Evolutionary conservation across 2,888 invertebrate genomes (phyloP), one percentile per base, ranked within the genome.

Genomic region (Habroteleia sp.): DNA sequence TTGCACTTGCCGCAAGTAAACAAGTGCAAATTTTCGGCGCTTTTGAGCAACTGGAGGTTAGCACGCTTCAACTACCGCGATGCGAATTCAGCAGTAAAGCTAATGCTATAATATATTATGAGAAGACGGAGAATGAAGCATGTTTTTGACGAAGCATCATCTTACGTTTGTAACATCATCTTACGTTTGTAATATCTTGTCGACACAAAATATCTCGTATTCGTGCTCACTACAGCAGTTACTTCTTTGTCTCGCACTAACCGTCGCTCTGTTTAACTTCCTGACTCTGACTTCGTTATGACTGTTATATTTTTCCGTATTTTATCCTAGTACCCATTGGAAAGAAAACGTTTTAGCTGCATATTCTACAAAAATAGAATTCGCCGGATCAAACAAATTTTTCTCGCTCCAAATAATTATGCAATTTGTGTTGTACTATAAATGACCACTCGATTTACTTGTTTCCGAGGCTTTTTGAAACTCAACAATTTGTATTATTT

Each of bases 371-470:
- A 63, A 73, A 73, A 73, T 73, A 58, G 65, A 73, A 65, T 65
- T 52, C 54, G 62, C 8, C 48, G 44, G 75, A 66, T 71, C 75
- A 72, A 75, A 72, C 75, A 50, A 60, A 66, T 72, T 75, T 66
- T 50, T 60, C 63, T 58, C 71, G 75, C 69, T 71, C 66, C 65
- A 66, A 62, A 66, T 66, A 56, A 56, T 66, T 41, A 71, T 39
- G 63, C 65, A 41, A 60, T 66, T 69, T 60, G 46, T 35, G 37
- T 60, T 52, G 46, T 46, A 23, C 54, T 8, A 29, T 13, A 37
- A 71, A 71, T 66, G 69, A 71, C 63, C 68, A 46, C 54, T 54
- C 66, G 60, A 66, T 66, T 60, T 65, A 48, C 39, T 72, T 42
- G 63, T 50, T 63, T 13, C 10, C 25, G 16, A n/a, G 3, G 39